Evolutionary conservation across 2,888 invertebrate species (phyloP).

Genomic region (Erebia ligea): DNA sequence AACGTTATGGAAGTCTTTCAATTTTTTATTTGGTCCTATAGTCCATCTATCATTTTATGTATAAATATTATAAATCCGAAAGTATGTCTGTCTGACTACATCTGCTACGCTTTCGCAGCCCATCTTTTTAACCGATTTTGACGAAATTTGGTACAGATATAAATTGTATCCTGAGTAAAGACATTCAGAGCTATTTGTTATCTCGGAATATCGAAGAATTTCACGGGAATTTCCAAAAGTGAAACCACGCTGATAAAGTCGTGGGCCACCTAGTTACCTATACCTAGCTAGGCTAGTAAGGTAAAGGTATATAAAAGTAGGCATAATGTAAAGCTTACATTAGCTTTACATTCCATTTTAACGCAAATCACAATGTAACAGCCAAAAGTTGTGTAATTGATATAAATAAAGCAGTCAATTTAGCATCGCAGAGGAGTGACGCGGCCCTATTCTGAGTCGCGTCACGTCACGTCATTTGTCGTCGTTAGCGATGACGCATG

Average conservation of each 20-base stretch:
- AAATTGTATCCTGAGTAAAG: no score
- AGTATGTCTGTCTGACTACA: no score
- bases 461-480: slow-evolving; percentile 78
- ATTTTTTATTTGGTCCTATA: not conserved
- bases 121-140: no score
- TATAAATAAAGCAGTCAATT: slow-evolving; percentile 37
- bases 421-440: slow-evolving; percentile 38
- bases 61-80: no score
- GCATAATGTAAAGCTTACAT: not conserved
- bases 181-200: no score
- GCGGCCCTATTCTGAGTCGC: slow-evolving; percentile 49
- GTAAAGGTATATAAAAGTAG: not conserved
- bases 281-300: not conserved
- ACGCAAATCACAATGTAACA: slow-evolving; percentile 6
- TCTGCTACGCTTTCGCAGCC: no score
- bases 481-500: slow-evolving; percentile 82
- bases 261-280: no score
- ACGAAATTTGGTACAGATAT: no score
- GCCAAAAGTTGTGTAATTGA: slow-evolving; percentile 32
- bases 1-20: not conserved
- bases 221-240: no score
- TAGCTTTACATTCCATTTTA: no score
- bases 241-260: no score
- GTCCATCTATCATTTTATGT: not conserved
- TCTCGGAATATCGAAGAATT: no score